Evolutionary conservation across 2,888 invertebrate genomes (phyloP).

Genomic region (Myathropa florea): DNA sequence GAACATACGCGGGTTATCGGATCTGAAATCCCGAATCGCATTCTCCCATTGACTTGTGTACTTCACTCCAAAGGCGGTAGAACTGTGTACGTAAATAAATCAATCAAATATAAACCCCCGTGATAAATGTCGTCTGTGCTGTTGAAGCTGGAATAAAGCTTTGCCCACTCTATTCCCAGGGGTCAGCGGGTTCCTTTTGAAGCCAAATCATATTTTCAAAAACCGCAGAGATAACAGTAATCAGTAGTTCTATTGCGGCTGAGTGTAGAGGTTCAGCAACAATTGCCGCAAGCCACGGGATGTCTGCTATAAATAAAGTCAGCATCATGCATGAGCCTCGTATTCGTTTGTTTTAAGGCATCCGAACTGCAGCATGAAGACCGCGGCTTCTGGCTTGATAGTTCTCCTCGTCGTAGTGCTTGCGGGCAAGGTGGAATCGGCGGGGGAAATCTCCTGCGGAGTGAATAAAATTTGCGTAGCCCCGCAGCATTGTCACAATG

Average conservation of each 20-base stretch:
- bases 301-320: neutral
- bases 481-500: slow-evolving; percentile 77
- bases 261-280: neutral
- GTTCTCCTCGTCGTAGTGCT: neutral
- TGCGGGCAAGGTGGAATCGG: neutral
- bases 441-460: neutral
- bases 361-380: neutral
- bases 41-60: too few relatives aligned
- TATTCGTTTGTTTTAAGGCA: neutral
- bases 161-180: neutral
- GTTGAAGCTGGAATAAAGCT: neutral
- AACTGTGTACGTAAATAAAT: too few relatives aligned
- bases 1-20: too few relatives aligned
- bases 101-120: too few relatives aligned
- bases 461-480: neutral
- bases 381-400: neutral
- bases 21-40: too few relatives aligned
- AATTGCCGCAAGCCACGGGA: neutral
- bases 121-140: too few relatives aligned
- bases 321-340: neutral
- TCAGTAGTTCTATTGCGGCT: neutral
- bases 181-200: neutral
- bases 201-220: neutral
- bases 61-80: too few relatives aligned
- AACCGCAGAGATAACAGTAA: neutral